A percentile compares a stretch with the other conserved stretches of the same genome.
Conservation (phyloP, 2,113 vertebrate genomes). For the Pygoscelis adeliae region DNA sequence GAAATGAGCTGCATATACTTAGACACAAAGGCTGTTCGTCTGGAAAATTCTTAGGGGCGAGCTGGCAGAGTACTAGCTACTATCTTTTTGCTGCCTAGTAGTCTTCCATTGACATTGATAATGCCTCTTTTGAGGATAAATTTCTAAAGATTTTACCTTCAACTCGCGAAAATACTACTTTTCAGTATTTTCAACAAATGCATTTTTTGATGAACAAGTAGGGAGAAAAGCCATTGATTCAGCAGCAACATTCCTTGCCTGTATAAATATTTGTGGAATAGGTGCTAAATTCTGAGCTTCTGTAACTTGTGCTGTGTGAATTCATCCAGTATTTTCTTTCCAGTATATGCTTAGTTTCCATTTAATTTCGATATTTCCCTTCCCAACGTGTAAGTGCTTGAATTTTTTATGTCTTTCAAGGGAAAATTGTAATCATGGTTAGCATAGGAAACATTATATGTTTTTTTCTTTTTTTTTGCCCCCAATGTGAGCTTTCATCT, state of each 20-base stretch:
- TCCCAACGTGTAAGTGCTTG: rapidly evolving
- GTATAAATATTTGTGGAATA: not conserved
- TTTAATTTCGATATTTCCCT: not conserved
- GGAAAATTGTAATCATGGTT: not conserved
- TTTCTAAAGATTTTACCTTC: not conserved
- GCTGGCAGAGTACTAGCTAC: not conserved
- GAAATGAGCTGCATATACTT: not conserved
- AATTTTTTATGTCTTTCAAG: not conserved
- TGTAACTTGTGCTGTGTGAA: not conserved
- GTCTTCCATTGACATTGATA: not conserved
- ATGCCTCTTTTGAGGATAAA: not conserved
- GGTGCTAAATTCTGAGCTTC: not conserved
- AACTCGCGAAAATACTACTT: not conserved
- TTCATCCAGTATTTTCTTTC: not conserved
- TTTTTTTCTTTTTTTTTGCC: not conserved
- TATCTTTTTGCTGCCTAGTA: not conserved
- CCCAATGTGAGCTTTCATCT: not conserved
- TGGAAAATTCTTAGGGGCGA: not conserved
- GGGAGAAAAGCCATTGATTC: not conserved
- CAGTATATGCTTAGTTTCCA: not conserved
- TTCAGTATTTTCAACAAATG: not conserved
- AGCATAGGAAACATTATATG: not conserved
- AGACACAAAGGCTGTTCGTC: not conserved
- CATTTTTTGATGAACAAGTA: not conserved
- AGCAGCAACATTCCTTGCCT: not conserved